A percentile compares a stretch with the other conserved stretches of the same genome.
These are phyloP conservation scores for Perizoma flavofasciatum DNA, from an alignment of 2,888 invertebrate species.

Conservation along the genomic window DNA sequence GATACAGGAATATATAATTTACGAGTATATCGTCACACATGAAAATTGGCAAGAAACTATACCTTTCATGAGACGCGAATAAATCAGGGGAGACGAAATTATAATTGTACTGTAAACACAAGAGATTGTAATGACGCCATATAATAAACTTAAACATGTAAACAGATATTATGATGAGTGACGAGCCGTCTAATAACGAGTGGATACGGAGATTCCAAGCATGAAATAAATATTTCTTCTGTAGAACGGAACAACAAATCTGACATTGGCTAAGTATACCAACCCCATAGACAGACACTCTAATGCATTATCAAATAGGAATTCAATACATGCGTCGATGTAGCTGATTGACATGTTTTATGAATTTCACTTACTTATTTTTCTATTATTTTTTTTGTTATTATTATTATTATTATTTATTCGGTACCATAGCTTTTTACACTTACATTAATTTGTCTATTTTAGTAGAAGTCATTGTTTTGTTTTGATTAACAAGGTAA, in stretches of 20 bases:
- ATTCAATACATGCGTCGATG: constrained; percentile 1
- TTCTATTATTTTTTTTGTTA: background rate
- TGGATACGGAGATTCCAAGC: constrained; percentile 5
- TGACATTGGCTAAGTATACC: constrained; percentile 8
- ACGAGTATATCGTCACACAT: constrained; percentile 37
- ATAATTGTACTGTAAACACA: constrained; percentile 59
- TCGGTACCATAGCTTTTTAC: no score
- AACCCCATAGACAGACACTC: constrained; percentile 1
- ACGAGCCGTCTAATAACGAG: constrained; percentile 4
- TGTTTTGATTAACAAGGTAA: background rate
- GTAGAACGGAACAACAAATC: constrained; percentile 4
- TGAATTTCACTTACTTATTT: background rate
- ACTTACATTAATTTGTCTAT: no score
- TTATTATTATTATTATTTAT: no score
- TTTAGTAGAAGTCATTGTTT: background rate
- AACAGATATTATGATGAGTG: constrained; percentile 21
- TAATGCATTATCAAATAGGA: background rate
- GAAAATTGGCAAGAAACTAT: constrained; percentile 50
- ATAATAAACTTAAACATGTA: constrained; percentile 30
- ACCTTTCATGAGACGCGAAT: constrained; percentile 46
- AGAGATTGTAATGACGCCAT: constrained; percentile 43
- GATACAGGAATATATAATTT: constrained; percentile 46
- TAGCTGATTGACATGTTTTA: constrained; percentile 13
- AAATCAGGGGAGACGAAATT: constrained; percentile 56
- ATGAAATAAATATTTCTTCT: constrained; percentile 1